Conservation (phyloP, 2,888 invertebrate species). For the Cryptosula pallasiana region DNA sequence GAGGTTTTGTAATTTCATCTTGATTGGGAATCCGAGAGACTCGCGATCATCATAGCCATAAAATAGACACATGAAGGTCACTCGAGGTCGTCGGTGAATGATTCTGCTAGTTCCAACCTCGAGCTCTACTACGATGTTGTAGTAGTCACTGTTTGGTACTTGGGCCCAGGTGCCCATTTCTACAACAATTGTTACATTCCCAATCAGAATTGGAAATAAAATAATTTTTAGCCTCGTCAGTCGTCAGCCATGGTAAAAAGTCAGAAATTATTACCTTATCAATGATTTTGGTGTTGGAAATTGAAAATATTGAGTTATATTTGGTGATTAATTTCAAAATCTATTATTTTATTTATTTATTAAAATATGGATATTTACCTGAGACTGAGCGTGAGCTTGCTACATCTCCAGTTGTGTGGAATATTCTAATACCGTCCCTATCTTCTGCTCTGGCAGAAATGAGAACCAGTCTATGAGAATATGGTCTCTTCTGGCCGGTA, state of each 20-base stretch:
- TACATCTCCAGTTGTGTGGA: neutral
- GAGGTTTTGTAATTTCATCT: constrained; percentile 13
- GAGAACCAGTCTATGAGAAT: neutral
- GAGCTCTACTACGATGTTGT: neutral
- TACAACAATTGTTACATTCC: constrained; percentile 11
- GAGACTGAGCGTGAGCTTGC: neutral
- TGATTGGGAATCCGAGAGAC: constrained; percentile 17
- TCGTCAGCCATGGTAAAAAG: too few relatives aligned
- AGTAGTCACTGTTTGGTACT: constrained; percentile 4
- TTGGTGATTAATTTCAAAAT: too few relatives aligned
- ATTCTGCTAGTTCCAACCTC: neutral
- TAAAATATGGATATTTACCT: neutral
- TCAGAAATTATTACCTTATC: too few relatives aligned
- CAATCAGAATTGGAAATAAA: too few relatives aligned
- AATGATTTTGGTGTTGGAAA: too few relatives aligned
- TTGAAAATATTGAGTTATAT: too few relatives aligned
- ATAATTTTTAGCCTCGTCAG: too few relatives aligned
- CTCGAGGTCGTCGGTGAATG: neutral
- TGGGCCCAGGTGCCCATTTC: neutral
- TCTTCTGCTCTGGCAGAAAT: neutral
- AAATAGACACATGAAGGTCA: constrained; percentile 15
- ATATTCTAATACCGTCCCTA: neutral
- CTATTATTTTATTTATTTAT: too few relatives aligned
- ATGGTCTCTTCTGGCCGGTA: neutral
- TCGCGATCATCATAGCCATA: constrained; percentile 22